Percentiles rank a stretch among this genome's conserved stretches.
These are phyloP conservation scores for Hypolimnas misippus DNA, from an alignment of 2,888 invertebrate genomes.

Conservation along the genomic window DNA sequence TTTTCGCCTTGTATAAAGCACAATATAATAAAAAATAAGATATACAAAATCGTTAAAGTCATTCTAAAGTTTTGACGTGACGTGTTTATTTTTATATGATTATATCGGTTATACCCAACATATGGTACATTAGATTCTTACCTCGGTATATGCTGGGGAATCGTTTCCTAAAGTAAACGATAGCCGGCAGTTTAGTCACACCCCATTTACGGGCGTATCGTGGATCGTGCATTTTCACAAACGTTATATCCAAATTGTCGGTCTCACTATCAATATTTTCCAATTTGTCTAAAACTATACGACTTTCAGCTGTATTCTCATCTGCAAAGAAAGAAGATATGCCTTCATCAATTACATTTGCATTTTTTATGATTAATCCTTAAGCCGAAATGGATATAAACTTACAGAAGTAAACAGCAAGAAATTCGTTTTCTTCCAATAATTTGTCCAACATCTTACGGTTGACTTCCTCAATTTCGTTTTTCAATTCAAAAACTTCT, in stretches of 20 bases:
- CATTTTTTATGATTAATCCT: not conserved
- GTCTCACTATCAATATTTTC: constrained; percentile 98
- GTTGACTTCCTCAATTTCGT: constrained; percentile 98
- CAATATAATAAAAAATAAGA: no score
- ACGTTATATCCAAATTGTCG: constrained; percentile 96
- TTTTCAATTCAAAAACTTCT: constrained; percentile 97
- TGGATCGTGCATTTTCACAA: constrained; percentile 96
- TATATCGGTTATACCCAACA: no score
- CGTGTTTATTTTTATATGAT: no score
- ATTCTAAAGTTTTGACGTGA: no score
- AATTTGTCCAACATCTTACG: constrained; percentile 98
- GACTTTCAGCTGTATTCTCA: constrained; percentile 92
- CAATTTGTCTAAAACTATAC: constrained; percentile 91
- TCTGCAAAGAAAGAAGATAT: no score
- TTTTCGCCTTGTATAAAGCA: no score
- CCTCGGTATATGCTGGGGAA: constrained; percentile 97
- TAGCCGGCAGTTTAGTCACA: constrained; percentile 94
- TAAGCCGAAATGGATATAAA: constrained; percentile 46
- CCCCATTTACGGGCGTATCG: constrained; percentile 97
- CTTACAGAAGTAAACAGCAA: constrained; percentile 98
- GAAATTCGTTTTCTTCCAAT: constrained; percentile 96
- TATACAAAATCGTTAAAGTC: no score
- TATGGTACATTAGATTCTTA: no score
- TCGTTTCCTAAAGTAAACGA: constrained; percentile 95
- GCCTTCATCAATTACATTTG: no score